phyloP scores from a whole-genome alignment of 2,888 invertebrate species.

The Oscheius sp. region DNA sequence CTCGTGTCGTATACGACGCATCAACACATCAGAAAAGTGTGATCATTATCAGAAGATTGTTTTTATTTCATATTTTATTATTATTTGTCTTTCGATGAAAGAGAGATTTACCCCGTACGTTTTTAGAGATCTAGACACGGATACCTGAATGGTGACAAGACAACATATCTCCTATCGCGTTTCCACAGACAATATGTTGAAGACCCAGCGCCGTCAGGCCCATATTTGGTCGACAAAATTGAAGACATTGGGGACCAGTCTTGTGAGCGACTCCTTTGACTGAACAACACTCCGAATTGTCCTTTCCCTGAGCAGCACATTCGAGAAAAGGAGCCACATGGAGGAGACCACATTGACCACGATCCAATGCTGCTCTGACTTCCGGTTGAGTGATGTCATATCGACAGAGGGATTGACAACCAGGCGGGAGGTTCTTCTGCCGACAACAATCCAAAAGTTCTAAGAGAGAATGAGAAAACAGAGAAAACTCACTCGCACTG shows the following conservation, averaged over 20 bases:
- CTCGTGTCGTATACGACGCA: conserved; percentile 13
- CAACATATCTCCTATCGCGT: conserved; percentile 62
- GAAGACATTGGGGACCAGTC: conserved; percentile 66
- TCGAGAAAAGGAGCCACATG: conserved; percentile 67
- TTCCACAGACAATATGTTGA: conserved; percentile 64
- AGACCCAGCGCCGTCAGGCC: conserved; percentile 61
- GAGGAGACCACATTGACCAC: conserved; percentile 64
- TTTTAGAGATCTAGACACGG: conserved; percentile 7
- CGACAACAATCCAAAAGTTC: conserved; percentile 58
- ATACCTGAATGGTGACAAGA: conserved; percentile 66
- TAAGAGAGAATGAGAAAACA: not conserved
- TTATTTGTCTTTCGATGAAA: not conserved
- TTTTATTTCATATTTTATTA: conserved; percentile 14
- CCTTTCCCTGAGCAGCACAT: conserved; percentile 63
- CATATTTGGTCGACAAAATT: conserved; percentile 60
- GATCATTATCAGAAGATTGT: conserved; percentile 1
- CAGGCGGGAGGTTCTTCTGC: conserved; percentile 59
- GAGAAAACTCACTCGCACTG: conserved; percentile 29
- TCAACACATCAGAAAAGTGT: conserved; percentile 28
- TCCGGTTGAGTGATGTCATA: conserved; percentile 67
- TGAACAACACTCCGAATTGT: conserved; percentile 64
- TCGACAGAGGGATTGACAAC: conserved; percentile 63
- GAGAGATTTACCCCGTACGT: conserved; percentile 3
- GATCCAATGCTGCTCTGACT: conserved; percentile 63
- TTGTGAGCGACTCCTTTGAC: conserved; percentile 56